A percentile compares a stretch with the other conserved stretches of the same genome.
Evolutionary conservation across 64 coral and sea anemone species (phyloP).

Genomic region (Trachythela sp.): DNA sequence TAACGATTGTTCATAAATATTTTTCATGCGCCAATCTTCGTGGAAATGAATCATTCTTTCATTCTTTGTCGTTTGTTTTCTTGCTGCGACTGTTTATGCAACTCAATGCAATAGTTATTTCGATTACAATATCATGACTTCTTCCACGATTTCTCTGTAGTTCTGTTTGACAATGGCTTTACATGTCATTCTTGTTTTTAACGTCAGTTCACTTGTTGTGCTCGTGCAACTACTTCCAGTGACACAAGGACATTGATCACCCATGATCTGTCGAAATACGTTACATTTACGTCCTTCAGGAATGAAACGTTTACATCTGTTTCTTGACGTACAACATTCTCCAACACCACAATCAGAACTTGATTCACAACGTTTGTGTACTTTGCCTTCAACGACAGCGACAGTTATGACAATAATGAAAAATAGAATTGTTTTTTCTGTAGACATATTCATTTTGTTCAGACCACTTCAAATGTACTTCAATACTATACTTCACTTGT

Average conservation of each 20-base stretch:
- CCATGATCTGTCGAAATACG: neutral
- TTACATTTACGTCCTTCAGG: slow-evolving; percentile 9
- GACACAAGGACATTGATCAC: slow-evolving; percentile 19
- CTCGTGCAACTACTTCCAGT: neutral
- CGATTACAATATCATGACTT: neutral
- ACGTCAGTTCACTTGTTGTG: neutral
- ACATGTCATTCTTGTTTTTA: neutral
- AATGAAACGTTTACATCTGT: slow-evolving; percentile 18
- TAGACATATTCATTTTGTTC: neutral
- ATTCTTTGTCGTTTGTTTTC: neutral
- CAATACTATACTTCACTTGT: neutral
- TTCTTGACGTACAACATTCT: slow-evolving; percentile 10
- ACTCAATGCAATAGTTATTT: neutral
- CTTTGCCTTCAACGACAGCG: neutral
- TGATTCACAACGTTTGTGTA: slow-evolving; percentile 19
- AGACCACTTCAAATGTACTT: neutral
- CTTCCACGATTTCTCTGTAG: neutral
- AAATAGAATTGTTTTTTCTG: neutral
- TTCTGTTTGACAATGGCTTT: neutral
- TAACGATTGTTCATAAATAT: too few species aligned
- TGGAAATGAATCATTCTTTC: neutral
- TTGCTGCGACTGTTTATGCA: neutral
- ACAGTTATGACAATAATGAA: neutral
- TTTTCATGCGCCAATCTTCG: neutral
- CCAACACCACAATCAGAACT: slow-evolving; percentile 23